These are phyloP conservation scores for Ceratina japonica DNA, from an alignment of 1,140 invertebrate genomes.

Conservation along the genomic window DNA sequence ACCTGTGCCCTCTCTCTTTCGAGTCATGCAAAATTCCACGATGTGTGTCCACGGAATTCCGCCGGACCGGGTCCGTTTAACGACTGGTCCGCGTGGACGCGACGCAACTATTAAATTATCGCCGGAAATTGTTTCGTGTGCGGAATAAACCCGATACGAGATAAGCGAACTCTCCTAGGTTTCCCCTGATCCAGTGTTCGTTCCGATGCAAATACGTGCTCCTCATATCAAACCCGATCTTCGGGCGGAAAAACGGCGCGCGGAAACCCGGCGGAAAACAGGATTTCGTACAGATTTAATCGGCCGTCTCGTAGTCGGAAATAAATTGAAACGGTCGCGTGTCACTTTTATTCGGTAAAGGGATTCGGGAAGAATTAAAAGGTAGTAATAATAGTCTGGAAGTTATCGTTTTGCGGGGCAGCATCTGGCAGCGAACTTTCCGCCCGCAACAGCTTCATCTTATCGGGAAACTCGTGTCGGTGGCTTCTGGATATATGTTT, in stretches of 20 bases:
- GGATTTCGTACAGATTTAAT: too few species aligned
- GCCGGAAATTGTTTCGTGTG: not conserved
- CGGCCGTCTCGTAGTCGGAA: too few species aligned
- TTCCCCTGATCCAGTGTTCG: too few species aligned
- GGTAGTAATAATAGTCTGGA: too few species aligned
- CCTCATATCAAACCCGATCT: too few species aligned
- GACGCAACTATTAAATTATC: not conserved
- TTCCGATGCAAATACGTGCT: too few species aligned
- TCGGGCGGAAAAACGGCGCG: too few species aligned
- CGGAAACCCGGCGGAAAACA: too few species aligned
- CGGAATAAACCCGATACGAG: not conserved
- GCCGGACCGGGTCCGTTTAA: not conserved
- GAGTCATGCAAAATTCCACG: not conserved
- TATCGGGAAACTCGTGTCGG: not conserved
- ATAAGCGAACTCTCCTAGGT: too few species aligned
- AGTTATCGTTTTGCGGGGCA: not conserved
- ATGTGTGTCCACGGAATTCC: not conserved
- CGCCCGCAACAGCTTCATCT: constrained; percentile 25
- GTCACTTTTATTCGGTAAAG: not conserved
- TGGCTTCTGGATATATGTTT: constrained; percentile 24
- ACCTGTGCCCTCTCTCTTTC: not conserved
- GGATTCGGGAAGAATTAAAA: not conserved
- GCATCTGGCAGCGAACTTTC: constrained; percentile 34
- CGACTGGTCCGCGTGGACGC: not conserved
- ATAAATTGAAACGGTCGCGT: not conserved